phyloP scores from a whole-genome alignment of 2,888 invertebrate species.

The Cryptus viduatorius region DNA sequence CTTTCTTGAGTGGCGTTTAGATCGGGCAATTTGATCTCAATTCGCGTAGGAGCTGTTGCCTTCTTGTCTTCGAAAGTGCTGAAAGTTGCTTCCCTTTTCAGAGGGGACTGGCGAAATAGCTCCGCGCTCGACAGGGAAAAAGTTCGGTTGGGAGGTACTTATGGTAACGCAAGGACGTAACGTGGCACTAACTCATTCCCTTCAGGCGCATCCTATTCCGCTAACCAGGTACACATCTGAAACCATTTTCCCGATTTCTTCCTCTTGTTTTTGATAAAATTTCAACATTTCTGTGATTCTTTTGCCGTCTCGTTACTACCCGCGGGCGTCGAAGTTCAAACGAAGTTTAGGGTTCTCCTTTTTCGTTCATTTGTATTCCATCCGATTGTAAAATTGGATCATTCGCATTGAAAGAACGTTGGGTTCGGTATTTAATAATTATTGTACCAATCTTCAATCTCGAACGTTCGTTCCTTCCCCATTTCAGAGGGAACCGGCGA shows the following conservation, averaged over 20 bases:
- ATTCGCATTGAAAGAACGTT: constrained; percentile 3
- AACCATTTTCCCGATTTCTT: constrained; percentile 25
- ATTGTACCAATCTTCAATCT: constrained; percentile 22
- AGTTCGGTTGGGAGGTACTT: constrained; percentile 85
- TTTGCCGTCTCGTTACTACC: neutral
- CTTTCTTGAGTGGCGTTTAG: neutral
- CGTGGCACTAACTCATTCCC: constrained; percentile 89
- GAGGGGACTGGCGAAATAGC: constrained; percentile 90
- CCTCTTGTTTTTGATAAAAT: neutral
- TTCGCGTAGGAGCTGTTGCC: neutral
- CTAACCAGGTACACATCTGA: constrained; percentile 88
- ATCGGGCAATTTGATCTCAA: neutral
- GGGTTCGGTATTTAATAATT: constrained; percentile 9
- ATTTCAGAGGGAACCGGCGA: constrained; percentile 90
- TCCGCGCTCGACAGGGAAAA: constrained; percentile 86
- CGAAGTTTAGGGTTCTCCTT: too few species aligned
- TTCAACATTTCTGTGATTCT: neutral
- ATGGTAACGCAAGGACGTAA: constrained; percentile 80
- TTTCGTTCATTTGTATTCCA: too few species aligned
- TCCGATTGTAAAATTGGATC: neutral
- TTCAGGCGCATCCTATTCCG: constrained; percentile 91
- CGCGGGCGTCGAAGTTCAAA: neutral
- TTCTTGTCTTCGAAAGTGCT: constrained; percentile 11
- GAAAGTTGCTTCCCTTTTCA: constrained; percentile 83
- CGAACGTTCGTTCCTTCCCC: constrained; percentile 53